These are phyloP conservation scores for Rugalucina vietnamica DNA, from an alignment of 2,888 invertebrate genomes.

Conservation along the genomic window DNA sequence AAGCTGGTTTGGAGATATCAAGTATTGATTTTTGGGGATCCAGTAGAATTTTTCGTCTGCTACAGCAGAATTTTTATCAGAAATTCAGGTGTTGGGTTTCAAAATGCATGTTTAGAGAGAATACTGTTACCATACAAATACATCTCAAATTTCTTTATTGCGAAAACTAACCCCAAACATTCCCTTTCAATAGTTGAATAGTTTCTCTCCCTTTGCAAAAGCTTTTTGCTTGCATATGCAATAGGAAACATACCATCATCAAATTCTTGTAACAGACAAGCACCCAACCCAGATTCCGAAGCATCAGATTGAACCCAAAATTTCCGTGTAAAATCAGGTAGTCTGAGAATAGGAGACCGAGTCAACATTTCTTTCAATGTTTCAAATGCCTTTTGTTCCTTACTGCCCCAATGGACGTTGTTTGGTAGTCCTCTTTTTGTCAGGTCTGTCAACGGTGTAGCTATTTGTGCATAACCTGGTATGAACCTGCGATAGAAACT, in stretches of 20 bases:
- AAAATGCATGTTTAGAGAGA: too few species aligned
- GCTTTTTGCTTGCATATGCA: constrained; percentile 64
- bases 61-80: too few species aligned
- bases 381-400: constrained; percentile 35
- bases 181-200: too few species aligned
- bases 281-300: too few species aligned
- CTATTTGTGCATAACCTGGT: neutral
- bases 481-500: neutral
- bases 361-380: constrained; percentile 31
- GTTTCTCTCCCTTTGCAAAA: constrained; percentile 56
- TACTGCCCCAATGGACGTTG: constrained; percentile 50
- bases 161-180: too few species aligned
- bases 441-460: constrained; percentile 24
- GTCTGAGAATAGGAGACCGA: constrained; percentile 47
- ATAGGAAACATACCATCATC: constrained; percentile 56
- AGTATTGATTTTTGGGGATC: too few species aligned
- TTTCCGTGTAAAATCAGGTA: constrained; percentile 59
- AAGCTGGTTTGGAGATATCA: too few species aligned
- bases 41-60: too few species aligned
- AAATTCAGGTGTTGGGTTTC: too few species aligned
- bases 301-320: too few species aligned
- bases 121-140: too few species aligned
- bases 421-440: constrained; percentile 47
- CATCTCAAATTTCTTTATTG: constrained; percentile 26
- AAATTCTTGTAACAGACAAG: constrained; percentile 62